Evolutionary conservation across 2,113 vertebrate genomes (phyloP), one percentile per base, ranked within the genome.

Genomic region (Otis tarda): DNA sequence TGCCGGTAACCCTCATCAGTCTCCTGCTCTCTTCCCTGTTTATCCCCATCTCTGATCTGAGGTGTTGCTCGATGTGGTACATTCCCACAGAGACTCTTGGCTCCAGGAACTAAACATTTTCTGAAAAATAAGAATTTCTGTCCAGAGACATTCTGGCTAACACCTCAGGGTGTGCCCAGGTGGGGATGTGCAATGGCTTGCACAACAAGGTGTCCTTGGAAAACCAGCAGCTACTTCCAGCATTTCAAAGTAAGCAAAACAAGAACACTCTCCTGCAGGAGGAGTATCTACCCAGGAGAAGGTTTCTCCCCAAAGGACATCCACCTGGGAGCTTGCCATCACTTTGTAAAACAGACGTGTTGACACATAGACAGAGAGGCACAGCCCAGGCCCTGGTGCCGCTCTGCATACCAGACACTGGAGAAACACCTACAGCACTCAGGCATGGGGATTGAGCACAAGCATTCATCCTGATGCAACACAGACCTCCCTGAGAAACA

Each of bases 1-100:
- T 52, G 16, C 24, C 4, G 0, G 24, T 18, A 82, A 10, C 19
- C 13, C 6, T 39, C 1, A 0, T 35, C 2, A 33, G 63, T 12
- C 31, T 79, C 35, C 53, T 0, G 0, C 52, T 71, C 52, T 41
- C 20, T 63, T 50, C 47, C 3, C 0, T 5, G 37, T 49, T 87
- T 70, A 74, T 53, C 24, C n/a, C 75, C 31, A 75, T 49, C 45
- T 60, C 63, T 76, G 43, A 59, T 31, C 65, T 64, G 53, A 87
- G 0, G 1, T 12, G 50, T 53, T 60, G 35, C 50, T 74, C 37
- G 14, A 10, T 6, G 4, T 17, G 39, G 23, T 33, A 59, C 24
- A 15, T 77, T 80, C 59, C 59, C 45, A 70, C 50, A 81, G 37
- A 90, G 24, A n/a, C 22, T 65, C 37, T 24, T 57, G 50, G 68